Evolutionary conservation across 35 echinoderm and acorn worm genomes (phyloP).

Genomic region (Amphiura filiformis): DNA sequence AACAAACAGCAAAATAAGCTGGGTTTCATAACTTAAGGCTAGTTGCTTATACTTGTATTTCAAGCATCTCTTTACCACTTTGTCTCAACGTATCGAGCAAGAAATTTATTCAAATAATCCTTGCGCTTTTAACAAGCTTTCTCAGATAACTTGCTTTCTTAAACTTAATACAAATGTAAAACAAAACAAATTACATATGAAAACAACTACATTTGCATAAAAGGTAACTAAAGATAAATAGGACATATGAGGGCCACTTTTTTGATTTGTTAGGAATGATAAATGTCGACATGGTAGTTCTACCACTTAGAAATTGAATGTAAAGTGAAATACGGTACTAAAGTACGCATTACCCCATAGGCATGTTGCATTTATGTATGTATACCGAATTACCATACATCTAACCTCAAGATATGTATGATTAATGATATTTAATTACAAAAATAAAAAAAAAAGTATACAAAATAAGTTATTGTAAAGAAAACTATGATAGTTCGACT

Average conservation of each 20-base stretch:
- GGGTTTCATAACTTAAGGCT: too few relatives aligned
- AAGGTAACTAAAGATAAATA: not conserved
- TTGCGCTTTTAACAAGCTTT: not conserved
- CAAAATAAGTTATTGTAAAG: not conserved
- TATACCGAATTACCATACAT: not conserved
- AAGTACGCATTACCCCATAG: not conserved
- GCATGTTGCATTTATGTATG: not conserved
- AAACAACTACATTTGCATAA: not conserved
- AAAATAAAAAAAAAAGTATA: not conserved
- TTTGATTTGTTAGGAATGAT: not conserved
- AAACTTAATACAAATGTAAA: not conserved
- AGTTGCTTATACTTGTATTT: too few relatives aligned
- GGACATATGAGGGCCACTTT: not conserved
- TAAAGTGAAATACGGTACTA: not conserved
- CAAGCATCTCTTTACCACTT: too few relatives aligned
- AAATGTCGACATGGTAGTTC: not conserved
- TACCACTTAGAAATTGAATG: too few relatives aligned
- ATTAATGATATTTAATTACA: constrained; percentile 2
- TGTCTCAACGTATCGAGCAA: too few relatives aligned
- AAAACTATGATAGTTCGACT: too few relatives aligned
- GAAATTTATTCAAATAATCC: too few relatives aligned
- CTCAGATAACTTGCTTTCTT: not conserved
- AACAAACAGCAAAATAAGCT: too few relatives aligned
- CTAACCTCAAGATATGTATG: not conserved
- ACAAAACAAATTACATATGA: not conserved